Evolutionary conservation across 2,797 vertebrate species (phyloP).

Genomic region (Danio tinwini): DNA sequence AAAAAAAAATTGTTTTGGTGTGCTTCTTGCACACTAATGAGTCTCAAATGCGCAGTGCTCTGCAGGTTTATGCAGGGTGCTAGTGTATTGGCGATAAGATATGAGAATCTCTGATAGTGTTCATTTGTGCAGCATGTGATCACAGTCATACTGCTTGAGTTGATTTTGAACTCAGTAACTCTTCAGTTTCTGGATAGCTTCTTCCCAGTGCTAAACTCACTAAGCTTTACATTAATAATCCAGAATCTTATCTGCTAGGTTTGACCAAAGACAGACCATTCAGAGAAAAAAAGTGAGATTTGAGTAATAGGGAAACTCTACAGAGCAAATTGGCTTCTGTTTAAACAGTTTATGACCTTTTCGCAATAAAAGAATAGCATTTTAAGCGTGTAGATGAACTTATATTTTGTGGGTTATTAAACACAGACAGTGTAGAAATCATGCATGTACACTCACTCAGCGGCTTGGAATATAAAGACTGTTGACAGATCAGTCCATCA

Average conservation of each 20-base stretch:
- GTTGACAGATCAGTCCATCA: neutral
- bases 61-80: neutral
- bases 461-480: neutral
- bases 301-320: neutral
- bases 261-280: neutral
- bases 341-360: conserved; percentile 7
- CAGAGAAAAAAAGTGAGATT: neutral
- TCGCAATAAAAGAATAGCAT: neutral
- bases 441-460: neutral
- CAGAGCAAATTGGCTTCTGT: neutral
- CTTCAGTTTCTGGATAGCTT: neutral
- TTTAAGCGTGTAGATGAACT: neutral
- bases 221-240: conserved; percentile 9
- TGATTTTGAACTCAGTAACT: conserved; percentile 10
- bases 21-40: neutral
- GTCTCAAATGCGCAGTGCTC: neutral
- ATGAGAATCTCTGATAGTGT: neutral
- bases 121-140: conserved; percentile 13
- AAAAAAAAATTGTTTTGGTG: neutral
- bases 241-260: neutral
- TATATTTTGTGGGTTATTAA: neutral
- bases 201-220: neutral
- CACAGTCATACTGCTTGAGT: neutral
- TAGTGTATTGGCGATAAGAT: conserved; percentile 29
- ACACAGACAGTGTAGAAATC: conserved; percentile 1